These are phyloP conservation scores for Metacarcinus magister DNA, from an alignment of 2,888 invertebrate species.

Conservation along the genomic window DNA sequence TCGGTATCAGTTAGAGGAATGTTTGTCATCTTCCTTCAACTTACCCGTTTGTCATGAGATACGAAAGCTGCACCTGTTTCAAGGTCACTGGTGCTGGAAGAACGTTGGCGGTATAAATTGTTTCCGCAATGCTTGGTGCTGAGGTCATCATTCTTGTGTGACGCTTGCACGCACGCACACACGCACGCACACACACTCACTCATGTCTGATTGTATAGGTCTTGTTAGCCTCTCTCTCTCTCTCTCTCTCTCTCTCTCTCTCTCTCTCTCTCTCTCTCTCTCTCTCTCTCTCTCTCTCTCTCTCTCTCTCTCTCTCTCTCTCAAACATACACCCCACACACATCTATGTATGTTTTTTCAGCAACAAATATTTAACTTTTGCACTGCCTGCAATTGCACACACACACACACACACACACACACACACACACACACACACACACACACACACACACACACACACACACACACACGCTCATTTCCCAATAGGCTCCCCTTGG, in stretches of 20 bases:
- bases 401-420: conserved; percentile 48
- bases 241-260: conserved; percentile 9
- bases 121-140: background rate
- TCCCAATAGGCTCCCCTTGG: conserved; percentile 43
- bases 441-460: conserved; percentile 45
- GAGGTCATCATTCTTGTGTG: background rate
- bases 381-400: conserved; percentile 6
- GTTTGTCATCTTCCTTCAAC: background rate
- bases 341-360: background rate
- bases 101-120: background rate
- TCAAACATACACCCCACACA: conserved; percentile 1
- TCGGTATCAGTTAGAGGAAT: conserved; percentile 3
- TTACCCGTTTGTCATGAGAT: background rate
- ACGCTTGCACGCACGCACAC: background rate
- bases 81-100: background rate
- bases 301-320: conserved; percentile 48
- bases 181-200: background rate
- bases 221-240: conserved; percentile 9
- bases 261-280: conserved; percentile 48
- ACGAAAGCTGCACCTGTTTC: background rate
- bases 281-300: conserved; percentile 48
- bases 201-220: background rate
- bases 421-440: conserved; percentile 48
- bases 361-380: conserved; percentile 45
- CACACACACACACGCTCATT: conserved; percentile 45